Base-by-base conservation (phyloP, 2,113 vertebrate species). In the Tonatia bakeri region DNA sequence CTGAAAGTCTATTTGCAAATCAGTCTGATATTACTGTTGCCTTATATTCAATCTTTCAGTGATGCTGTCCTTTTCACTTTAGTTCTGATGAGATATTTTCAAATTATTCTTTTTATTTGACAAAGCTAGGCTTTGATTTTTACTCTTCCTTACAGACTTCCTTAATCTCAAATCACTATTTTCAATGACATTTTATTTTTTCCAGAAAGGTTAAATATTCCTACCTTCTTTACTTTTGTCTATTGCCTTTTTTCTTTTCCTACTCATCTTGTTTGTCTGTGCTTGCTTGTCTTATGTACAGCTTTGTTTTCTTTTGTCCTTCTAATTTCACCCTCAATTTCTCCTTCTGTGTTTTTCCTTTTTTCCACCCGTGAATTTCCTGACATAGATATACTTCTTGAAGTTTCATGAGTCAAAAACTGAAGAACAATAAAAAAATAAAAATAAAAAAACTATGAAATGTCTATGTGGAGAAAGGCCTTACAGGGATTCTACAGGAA, bases 331-430 rank as follows among this genome's bases (percentile, higher is more conserved):
- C 16, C 31, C 19, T 87, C 47, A 50, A n/a, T 59, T 95, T 81
- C 28, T 90, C 9, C 28, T 81, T 92, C n/a, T 82, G 2, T 75
- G 17, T 81, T 52, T 89, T 65, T 59, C 36, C 31, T 61, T 79
- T 94, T 87, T 67, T 93, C 76, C 76, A 28, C 19, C 64, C 38
- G 45, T 96, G 19, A 79, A 91, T 73, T 91, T 92, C 72, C 38
- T 90, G 43, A 56, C 20, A 61, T 61, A 82, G n/a, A 67, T 82
- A 75, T 11, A 54, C 12, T 70, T 54, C 26, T 80, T 94, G 19
- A 92, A 88, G 59, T 80, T 91, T 91, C 73, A 43, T 59, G 52
- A 96, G 17, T 96, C 59, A 76, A 86, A 97, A 91, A 95, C 24
- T 92, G 33, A 94, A 94, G 47, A 76, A 90, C 5, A 65, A 36